Percentiles rank a stretch among this genome's conserved stretches.
These are phyloP conservation scores for Meloidogyne exigua DNA, from an alignment of 1,140 invertebrate species.

Conservation along the genomic window DNA sequence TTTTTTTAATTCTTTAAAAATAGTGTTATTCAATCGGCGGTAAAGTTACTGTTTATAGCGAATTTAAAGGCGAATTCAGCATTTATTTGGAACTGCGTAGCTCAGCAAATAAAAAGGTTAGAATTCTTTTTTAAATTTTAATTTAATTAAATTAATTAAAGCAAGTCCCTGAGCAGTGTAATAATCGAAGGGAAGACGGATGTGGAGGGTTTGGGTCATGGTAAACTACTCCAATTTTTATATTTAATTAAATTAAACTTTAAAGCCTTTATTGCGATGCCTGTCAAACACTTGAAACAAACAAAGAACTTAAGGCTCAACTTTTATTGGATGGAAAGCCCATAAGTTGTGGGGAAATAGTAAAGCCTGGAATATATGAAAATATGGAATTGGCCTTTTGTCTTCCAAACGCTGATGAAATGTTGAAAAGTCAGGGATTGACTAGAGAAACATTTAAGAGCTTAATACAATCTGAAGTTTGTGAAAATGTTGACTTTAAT, in stretches of 20 bases:
- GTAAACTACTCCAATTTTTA: conserved; percentile 24
- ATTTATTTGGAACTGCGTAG: conserved; percentile 58
- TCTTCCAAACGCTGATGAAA: conserved; percentile 60
- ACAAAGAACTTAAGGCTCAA: conserved; percentile 55
- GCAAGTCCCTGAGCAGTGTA: conserved; percentile 56
- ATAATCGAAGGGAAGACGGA: conserved; percentile 56
- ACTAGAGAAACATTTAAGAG: conserved; percentile 58
- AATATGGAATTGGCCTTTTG: conserved; percentile 62
- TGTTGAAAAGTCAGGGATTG: conserved; percentile 56
- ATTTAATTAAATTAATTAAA: background rate
- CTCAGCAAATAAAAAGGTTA: conserved; percentile 54
- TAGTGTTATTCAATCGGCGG: conserved; percentile 62
- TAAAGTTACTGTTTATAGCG: conserved; percentile 53
- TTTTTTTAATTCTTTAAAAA: background rate
- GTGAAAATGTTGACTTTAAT: conserved; percentile 9
- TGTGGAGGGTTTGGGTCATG: conserved; percentile 62
- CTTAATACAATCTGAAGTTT: conserved; percentile 57
- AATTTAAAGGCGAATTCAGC: conserved; percentile 62
- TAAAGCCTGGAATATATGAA: conserved; percentile 58
- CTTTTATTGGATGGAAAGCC: conserved; percentile 58
- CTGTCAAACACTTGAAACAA: conserved; percentile 53
- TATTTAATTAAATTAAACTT: background rate
- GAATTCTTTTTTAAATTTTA: no score
- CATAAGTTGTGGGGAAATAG: conserved; percentile 57
- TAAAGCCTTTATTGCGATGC: conserved; percentile 62